Base-by-base conservation (phyloP, 2,113 vertebrate species). In the Phrynocephalus versicolor region DNA sequence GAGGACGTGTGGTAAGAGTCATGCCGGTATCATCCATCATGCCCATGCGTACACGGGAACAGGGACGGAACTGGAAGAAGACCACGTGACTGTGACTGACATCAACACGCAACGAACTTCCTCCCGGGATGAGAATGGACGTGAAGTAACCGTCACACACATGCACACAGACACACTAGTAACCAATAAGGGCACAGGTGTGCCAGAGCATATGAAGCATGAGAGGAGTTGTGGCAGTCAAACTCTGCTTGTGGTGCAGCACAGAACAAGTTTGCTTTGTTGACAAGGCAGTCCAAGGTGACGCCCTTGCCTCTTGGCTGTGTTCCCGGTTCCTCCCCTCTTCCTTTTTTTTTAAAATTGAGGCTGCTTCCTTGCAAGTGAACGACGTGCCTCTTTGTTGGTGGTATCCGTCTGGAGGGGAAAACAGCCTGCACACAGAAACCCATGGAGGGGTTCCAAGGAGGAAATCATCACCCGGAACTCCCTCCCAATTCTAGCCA, bases 361-460 rank as follows among this genome's bases (percentile, higher is more conserved):
- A 62, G 55, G 4, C 51, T 45, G 37, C 25, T 39, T 25, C 51
- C 35, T 79, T 67, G 27, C 14, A 16, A 55, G n/a, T 51, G 10
- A 84, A 10, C 5, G 27, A 4, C 19, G 13, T 33, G 82, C 64
- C 45, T 77, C 73, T 67, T 2, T 37, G 62, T 58, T 70, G 60
- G 25, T 72, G 58, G 45, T 35, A 7, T 21, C 14, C 10, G 16
- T 41, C 19, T 57, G 35, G 79, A 77, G 60, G 45, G 73, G 58
- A 87, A n/a, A 78, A 51, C 35, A 3, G 7, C 51, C 71, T n/a
- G 45, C 33, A 51, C n/a, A 57, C 13, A 75, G 51, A 69, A 79
- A 13, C 39, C 21, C 35, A 15, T 82, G 80, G 80, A 87, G 67
- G 25, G 65, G 18, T 83, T 83, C 81, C 86, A 65, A 83, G 67